Evolutionary conservation across 30 jellyfish, hydroid and myxozoan species (phyloP).

Genomic region (Clytia hemisphaerica): DNA sequence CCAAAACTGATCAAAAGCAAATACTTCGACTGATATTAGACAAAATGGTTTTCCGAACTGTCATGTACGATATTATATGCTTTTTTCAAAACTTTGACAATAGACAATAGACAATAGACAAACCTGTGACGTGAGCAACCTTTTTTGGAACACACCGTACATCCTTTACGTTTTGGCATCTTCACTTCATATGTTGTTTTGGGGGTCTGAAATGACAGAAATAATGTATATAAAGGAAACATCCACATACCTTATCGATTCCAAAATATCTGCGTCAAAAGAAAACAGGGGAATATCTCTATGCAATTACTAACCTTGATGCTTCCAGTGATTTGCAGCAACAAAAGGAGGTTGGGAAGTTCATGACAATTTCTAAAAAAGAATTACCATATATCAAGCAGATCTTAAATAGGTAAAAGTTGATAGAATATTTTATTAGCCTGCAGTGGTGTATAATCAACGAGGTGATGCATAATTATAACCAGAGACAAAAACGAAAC

Average conservation of each 20-base stretch:
- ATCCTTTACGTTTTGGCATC: conserved; percentile 22
- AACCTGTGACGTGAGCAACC: conserved; percentile 84
- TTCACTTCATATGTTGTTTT: not conserved
- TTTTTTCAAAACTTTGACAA: not conserved
- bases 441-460: too few relatives aligned
- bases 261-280: too few relatives aligned
- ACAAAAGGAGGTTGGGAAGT: conserved; percentile 68
- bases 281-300: too few relatives aligned
- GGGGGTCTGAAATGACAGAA: conserved; percentile 29
- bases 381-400: not conserved
- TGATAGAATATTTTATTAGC: not conserved
- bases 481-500: too few relatives aligned
- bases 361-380: conserved; percentile 57
- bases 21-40: too few relatives aligned
- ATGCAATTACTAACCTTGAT: conserved; percentile 29
- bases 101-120: not conserved
- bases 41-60: not conserved
- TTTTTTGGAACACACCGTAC: conserved; percentile 61
- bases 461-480: too few relatives aligned
- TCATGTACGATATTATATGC: not conserved
- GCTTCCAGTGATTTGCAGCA: conserved; percentile 51
- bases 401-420: too few relatives aligned
- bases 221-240: conserved; percentile 6
- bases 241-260: too few relatives aligned
- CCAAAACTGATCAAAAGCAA: not conserved